Conservation (phyloP, 2,113 vertebrate genomes). For the Epinephelus cyanopodus region DNA sequence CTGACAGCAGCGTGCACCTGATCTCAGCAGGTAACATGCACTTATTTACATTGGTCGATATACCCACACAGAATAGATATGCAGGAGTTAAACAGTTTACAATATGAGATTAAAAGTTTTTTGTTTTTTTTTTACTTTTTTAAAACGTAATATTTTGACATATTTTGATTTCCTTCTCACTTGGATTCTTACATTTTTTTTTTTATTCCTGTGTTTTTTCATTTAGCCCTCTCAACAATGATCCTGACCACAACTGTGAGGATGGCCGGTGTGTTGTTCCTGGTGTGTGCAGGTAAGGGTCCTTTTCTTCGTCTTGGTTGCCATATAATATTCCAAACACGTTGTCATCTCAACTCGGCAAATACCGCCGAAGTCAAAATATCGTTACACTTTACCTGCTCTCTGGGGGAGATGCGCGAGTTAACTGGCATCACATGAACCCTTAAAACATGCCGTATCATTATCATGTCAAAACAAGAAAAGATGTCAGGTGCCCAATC, state of each 20-base stretch:
- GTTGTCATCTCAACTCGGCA: too few species aligned
- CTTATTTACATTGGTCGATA: too few species aligned
- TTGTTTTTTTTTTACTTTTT: background rate
- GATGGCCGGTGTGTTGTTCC: constrained; percentile 10
- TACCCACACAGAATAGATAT: background rate
- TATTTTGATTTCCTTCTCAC: background rate
- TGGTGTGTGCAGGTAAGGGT: constrained; percentile 59
- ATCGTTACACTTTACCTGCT: too few species aligned
- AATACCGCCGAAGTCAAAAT: too few species aligned
- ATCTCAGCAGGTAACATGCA: constrained; percentile 30
- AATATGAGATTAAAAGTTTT: too few species aligned
- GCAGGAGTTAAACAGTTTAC: background rate
- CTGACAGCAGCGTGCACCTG: background rate
- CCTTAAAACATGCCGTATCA: too few species aligned
- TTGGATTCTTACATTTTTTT: background rate
- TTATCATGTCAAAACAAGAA: too few species aligned
- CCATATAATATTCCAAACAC: background rate
- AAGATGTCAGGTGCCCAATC: too few species aligned
- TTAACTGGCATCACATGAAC: too few species aligned
- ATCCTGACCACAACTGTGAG: background rate
- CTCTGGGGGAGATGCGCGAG: too few species aligned
- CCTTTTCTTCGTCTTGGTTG: background rate
- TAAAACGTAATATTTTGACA: too few species aligned
- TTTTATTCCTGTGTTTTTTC: background rate
- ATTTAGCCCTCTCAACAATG: background rate